Base-by-base conservation (phyloP, 2,113 vertebrate species). In the Fulica atra region DNA sequence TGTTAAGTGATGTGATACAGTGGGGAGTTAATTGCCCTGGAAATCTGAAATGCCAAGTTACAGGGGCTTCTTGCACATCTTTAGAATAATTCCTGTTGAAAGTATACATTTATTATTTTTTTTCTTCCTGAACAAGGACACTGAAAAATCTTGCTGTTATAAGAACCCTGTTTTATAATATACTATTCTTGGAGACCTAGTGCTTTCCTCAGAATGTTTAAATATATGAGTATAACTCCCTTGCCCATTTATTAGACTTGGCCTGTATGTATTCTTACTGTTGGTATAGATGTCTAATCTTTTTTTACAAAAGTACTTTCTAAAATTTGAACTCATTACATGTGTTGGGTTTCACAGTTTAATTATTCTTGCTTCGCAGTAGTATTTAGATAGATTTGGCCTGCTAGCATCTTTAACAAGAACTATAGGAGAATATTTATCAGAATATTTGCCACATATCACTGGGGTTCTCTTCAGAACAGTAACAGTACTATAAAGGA, bases 21-120 rank as follows among this genome's bases (percentile, higher is more conserved):
- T 93, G 42, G 93, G 89, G 93, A 97, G 94, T 92, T 96, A 94
- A 96, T 95, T 96, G 93, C 87, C 46, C 74, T 95, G 80, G 89
- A 95, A 96, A 91, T 92, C 46, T 81, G 86, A 95, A 96, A 95
- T 91, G 81, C 79, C 46, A 89, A 59, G 46, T 91, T 95, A 72
- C 20, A 92, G 74, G 31, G 7, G 7, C 82, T 92, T 89, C 60
- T 93, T 92, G 54, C 46, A 33, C 5, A 29, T 63, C 23, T 89
- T 36, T 82, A 38, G 54, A 94, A 80, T 70, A 16, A 11, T 89
- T 87, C 17, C 48, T 65, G 2, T 64, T 89, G 21, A 28, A 79
- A 85, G 9, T 20, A 13, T 35, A 40, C 10, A 20, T 70, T 44
- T 15, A 16, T 23, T 40, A 48, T 50, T 28, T 8, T 11, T 26